A percentile compares a stretch with the other conserved stretches of the same genome.
phyloP scores from a whole-genome alignment of 2,113 vertebrate genomes.

The Anser brachyrhynchus region DNA sequence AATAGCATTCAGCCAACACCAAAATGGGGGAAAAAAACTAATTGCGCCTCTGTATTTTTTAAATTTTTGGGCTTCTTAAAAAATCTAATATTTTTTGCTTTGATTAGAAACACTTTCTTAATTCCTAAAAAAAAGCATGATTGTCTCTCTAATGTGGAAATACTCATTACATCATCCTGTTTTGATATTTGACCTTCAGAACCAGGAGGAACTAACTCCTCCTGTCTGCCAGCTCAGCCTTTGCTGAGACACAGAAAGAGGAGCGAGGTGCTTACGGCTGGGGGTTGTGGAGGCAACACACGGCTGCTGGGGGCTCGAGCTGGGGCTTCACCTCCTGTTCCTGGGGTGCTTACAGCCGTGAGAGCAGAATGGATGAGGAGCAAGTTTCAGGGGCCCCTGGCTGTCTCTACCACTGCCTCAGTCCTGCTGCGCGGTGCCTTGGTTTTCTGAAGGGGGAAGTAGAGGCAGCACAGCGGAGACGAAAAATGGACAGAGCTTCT shows the following conservation, averaged over 20 bases:
- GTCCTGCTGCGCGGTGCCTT: background rate
- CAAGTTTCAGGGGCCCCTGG: background rate
- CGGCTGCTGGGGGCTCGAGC: background rate
- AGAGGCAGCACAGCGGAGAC: background rate
- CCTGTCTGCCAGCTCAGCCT: background rate
- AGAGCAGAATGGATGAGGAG: background rate
- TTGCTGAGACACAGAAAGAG: background rate
- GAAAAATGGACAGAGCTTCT: background rate
- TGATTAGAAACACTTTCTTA: background rate
- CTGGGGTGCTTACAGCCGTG: accelerated
- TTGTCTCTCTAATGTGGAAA: background rate
- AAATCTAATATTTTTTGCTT: background rate
- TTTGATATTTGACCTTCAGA: background rate
- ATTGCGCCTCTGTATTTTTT: background rate
- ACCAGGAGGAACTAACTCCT: background rate
- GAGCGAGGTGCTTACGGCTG: background rate
- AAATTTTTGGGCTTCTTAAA: background rate
- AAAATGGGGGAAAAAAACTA: background rate
- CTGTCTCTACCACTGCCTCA: background rate
- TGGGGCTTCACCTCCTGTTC: background rate
- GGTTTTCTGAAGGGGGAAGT: background rate
- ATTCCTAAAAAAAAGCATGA: background rate
- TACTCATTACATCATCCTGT: background rate
- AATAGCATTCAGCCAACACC: background rate
- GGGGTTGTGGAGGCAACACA: background rate